A percentile compares a stretch with the other conserved stretches of the same genome.
Conservation (phyloP, 2,797 vertebrate genomes). For the Trichosurus vulpecula region DNA sequence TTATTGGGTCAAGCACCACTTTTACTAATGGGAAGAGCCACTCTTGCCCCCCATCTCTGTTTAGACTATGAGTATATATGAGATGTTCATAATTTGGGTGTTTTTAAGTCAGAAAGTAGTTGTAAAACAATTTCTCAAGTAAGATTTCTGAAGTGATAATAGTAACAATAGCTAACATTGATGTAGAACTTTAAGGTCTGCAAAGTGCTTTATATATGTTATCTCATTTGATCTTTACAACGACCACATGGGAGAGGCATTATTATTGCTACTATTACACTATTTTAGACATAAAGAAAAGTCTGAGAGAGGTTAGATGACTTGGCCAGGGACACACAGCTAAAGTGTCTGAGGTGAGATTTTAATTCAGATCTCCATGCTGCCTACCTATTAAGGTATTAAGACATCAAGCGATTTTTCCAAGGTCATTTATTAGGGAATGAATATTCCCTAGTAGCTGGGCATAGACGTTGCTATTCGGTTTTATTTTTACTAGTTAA, state of each 20-base stretch:
- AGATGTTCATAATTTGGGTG: not conserved
- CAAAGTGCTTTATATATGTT: not conserved
- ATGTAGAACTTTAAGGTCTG: not conserved
- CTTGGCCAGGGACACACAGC: not conserved
- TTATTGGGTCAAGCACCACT: not conserved
- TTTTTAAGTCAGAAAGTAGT: not conserved
- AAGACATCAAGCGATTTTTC: not conserved
- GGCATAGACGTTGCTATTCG: not conserved
- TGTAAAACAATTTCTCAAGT: not conserved
- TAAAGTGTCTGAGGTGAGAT: not conserved
- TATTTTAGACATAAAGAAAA: not conserved
- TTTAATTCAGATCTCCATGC: not conserved
- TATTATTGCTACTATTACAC: not conserved
- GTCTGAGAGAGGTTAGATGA: not conserved
- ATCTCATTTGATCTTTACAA: not conserved
- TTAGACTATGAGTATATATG: not conserved
- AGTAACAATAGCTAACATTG: not conserved
- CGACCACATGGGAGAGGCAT: not conserved
- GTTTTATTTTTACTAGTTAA: not conserved
- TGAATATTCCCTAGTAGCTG: not conserved
- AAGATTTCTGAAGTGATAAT: not conserved
- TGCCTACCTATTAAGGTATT: not conserved
- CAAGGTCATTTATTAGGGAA: not conserved
- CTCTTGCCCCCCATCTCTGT: not conserved
- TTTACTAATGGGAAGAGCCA: not conserved